These are phyloP conservation scores for Allygus modestus DNA, from an alignment of 2,888 invertebrate genomes.

Conservation along the genomic window DNA sequence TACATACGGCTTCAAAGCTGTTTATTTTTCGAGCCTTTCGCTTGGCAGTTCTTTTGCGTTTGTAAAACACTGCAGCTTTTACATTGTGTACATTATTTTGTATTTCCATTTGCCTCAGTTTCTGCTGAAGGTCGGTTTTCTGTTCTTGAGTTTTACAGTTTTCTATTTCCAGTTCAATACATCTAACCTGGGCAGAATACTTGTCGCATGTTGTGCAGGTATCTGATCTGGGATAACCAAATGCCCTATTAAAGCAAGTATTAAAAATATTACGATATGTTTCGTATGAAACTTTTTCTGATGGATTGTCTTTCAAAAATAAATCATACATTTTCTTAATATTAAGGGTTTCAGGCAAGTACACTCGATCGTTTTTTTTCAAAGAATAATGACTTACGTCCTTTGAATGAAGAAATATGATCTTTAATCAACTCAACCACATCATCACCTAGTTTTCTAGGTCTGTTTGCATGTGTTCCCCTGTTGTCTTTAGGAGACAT, in stretches of 20 bases:
- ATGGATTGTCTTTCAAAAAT: slow-evolving; percentile 38
- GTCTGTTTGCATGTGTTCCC: slow-evolving; percentile 18
- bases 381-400: slow-evolving; percentile 42
- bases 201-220: slow-evolving; percentile 26
- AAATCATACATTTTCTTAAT: slow-evolving; percentile 30
- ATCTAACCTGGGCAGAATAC: slow-evolving; percentile 16
- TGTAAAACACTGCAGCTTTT: too few species aligned
- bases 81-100: slow-evolving; percentile 47
- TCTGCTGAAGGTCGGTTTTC: too few species aligned
- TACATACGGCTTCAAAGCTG: too few species aligned
- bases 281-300: too few species aligned
- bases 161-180: too few species aligned
- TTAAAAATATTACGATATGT: too few species aligned
- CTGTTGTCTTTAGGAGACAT: slow-evolving; percentile 30
- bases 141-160: too few species aligned
- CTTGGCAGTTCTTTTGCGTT: too few species aligned
- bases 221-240: slow-evolving; percentile 28
- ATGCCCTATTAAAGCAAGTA: slow-evolving; percentile 16
- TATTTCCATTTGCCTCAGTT: too few species aligned
- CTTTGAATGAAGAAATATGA: slow-evolving; percentile 42
- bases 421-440: slow-evolving; percentile 33
- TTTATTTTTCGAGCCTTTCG: too few species aligned
- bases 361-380: slow-evolving; percentile 15
- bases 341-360: slow-evolving; percentile 14
- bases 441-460: slow-evolving; percentile 47